Conservation (phyloP, 1,140 invertebrate genomes). For the Drosophila varians region DNA sequence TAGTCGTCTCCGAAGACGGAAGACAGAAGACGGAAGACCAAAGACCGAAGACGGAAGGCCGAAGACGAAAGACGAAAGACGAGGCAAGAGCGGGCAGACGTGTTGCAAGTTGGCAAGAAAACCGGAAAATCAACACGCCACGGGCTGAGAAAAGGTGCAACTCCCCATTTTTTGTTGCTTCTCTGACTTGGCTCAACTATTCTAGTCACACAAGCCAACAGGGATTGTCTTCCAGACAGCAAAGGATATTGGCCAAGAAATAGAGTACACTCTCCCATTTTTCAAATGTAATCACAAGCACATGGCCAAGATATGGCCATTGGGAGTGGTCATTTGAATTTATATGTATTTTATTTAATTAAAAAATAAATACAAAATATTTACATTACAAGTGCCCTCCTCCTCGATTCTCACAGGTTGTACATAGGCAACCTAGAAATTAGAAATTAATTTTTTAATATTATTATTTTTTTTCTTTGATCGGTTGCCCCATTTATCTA, state of each 20-base stretch:
- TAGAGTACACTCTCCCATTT: too few relatives aligned
- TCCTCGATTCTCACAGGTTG: background rate
- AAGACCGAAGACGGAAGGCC: constrained; percentile 4
- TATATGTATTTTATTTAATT: too few relatives aligned
- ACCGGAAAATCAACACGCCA: constrained; percentile 76
- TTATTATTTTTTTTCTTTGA: too few relatives aligned
- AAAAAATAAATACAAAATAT: too few relatives aligned
- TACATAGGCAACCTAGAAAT: background rate
- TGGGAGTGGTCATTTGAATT: too few relatives aligned
- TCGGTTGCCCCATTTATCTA: too few relatives aligned
- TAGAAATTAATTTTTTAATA: too few relatives aligned
- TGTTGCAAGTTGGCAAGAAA: constrained; percentile 58
- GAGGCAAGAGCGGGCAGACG: constrained; percentile 11
- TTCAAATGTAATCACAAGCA: too few relatives aligned
- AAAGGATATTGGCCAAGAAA: background rate
- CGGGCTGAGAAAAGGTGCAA: constrained; percentile 33
- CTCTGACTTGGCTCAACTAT: constrained; percentile 11
- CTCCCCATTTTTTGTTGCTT: constrained; percentile 8
- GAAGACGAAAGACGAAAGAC: background rate
- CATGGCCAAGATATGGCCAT: too few relatives aligned
- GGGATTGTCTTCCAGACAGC: too few relatives aligned
- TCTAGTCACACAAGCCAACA: constrained; percentile 43
- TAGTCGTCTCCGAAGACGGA: constrained; percentile 56
- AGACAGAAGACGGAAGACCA: constrained; percentile 59
- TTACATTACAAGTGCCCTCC: too few relatives aligned